Evolutionary conservation across 1,140 invertebrate species (phyloP), one percentile per base, ranked within the genome.

Genomic region (Teleopsis dalmanni): DNA sequence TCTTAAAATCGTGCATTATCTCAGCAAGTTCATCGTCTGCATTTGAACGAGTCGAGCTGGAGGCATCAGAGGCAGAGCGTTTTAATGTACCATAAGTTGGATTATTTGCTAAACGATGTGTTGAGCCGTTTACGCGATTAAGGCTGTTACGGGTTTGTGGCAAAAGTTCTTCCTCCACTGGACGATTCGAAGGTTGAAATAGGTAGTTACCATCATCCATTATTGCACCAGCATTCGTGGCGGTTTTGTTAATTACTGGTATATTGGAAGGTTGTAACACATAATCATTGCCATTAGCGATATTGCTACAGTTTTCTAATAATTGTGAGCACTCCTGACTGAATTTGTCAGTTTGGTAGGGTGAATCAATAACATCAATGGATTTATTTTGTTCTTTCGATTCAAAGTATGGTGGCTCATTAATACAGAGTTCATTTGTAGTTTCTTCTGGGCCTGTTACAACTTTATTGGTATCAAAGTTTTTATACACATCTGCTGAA

Each of bases 1-100:
- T 89, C 68, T 91, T 92, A 57, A 90, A 91, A 59, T 91, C 87
- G 56, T 87, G 88, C 57, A 92, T 88, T 19, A 92, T 88, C 72
- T 91, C 88, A 1, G 85, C 76, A 31, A 92, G 72, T 62, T 91
- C 87, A 47, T 87, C 85, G 62, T 91, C 82, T 16, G 72, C 72
- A 53, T 75, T 75, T 23, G 73, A 68, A 6, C 75, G 66, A 16
- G 50, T 56, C 42, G 59, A 56, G 21, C 33, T 60, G 16, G 67
- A 65, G 5, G 48, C 49, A 47, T 52, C 51, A 10, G 48, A 53
- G 23, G 59, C 60, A 18, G 60, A 64, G 7, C 65, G 51, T 47
- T 64, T 67, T 3, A 70, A 40, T 0, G 65, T 69, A 4, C 59
- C 62, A 48, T 57, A 59, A n/a, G 49, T 52, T 6, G 50, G 58